phyloP scores from a whole-genome alignment of 2,888 invertebrate genomes.

The Polydrusus pterygomalis region DNA sequence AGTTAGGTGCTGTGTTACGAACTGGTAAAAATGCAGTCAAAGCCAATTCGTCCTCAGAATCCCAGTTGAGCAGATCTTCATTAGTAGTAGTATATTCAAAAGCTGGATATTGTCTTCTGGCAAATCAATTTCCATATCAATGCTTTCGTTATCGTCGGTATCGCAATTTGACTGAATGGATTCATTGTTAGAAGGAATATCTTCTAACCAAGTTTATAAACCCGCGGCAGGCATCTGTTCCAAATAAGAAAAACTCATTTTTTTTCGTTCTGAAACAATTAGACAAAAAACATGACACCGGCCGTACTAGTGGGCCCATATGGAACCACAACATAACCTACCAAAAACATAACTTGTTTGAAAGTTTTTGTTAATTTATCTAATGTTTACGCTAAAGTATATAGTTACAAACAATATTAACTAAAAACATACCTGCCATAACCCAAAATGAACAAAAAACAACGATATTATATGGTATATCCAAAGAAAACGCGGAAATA shows the following conservation, averaged over 20 bases:
- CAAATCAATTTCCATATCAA: slow-evolving; percentile 2
- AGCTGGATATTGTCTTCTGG: slow-evolving; percentile 12
- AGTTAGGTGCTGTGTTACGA: neutral
- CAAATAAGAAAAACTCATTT: neutral
- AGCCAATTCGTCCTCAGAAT: neutral
- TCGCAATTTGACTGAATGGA: slow-evolving; percentile 1
- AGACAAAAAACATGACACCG: neutral
- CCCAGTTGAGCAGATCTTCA: slow-evolving; percentile 3
- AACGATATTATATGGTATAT: neutral
- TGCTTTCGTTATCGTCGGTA: neutral
- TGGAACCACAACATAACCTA: neutral
- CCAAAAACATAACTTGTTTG: slow-evolving; percentile 7
- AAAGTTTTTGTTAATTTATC: neutral
- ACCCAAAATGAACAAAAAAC: neutral
- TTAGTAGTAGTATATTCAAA: neutral
- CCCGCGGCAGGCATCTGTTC: neutral
- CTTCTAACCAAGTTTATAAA: neutral
- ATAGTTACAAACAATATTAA: neutral
- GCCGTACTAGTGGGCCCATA: neutral
- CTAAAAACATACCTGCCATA: slow-evolving; percentile 11
- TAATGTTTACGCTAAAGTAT: neutral
- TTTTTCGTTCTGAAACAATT: slow-evolving; percentile 5
- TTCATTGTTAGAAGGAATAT: slow-evolving; percentile 2
- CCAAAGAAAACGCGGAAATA: neutral
- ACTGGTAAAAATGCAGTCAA: neutral